A percentile compares a stretch with the other conserved stretches of the same genome.
Conservation (phyloP, 2,888 invertebrate genomes). For the Tipula lateralis region DNA sequence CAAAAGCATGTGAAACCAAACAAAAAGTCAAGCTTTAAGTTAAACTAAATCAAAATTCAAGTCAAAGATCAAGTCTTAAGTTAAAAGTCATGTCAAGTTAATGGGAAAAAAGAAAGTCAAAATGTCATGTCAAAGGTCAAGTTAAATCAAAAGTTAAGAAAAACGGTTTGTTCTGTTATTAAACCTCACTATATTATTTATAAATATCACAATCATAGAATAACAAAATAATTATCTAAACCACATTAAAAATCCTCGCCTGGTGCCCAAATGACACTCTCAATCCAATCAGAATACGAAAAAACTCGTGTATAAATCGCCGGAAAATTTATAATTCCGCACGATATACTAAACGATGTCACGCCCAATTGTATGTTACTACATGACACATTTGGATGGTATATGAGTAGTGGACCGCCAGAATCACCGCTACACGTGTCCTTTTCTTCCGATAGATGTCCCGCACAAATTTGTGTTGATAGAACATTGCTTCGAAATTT, state of each 20-base stretch:
- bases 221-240: neutral
- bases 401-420: constrained; percentile 44
- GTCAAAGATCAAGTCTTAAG: no score
- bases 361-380: constrained; percentile 48
- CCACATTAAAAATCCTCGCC: neutral
- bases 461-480: constrained; percentile 33
- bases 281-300: constrained; percentile 53
- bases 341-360: constrained; percentile 47
- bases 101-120: no score
- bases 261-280: constrained; percentile 51
- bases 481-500: constrained; percentile 31
- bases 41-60: no score
- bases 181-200: no score
- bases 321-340: constrained; percentile 47
- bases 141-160: no score
- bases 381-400: constrained; percentile 39
- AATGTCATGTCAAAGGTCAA: no score
- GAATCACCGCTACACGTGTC: constrained; percentile 50
- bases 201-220: no score
- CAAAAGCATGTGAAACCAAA: no score
- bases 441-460: constrained; percentile 25
- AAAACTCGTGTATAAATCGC: constrained; percentile 39
- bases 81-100: no score
- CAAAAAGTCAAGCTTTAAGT: no score
- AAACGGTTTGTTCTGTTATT: no score